These are phyloP conservation scores for Lepus timidus DNA, from an alignment of 2,113 vertebrate species.

Conservation along the genomic window DNA sequence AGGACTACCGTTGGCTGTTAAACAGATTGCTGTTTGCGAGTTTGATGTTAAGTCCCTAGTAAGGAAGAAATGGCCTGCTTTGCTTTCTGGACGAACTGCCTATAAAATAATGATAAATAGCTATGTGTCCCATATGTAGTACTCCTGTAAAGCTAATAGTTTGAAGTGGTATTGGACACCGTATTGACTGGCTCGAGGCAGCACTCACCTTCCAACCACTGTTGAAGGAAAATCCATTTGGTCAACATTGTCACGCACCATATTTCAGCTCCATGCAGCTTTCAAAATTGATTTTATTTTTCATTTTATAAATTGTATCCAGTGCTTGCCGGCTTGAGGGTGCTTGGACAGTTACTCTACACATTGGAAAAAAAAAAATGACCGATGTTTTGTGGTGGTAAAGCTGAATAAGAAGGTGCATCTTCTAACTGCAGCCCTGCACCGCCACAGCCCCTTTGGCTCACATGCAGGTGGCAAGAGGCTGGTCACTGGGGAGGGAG, in stretches of 20 bases:
- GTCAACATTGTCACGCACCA: not conserved
- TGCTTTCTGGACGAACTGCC: constrained; percentile 49
- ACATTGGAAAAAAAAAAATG: not conserved
- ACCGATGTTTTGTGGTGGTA: constrained; percentile 32
- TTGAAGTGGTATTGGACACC: constrained; percentile 67
- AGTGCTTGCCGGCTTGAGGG: constrained; percentile 30
- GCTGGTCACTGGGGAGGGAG: not conserved
- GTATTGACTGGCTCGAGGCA: constrained; percentile 20
- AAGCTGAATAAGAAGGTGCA: not conserved
- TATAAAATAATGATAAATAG: constrained; percentile 60
- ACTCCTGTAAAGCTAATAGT: constrained; percentile 53
- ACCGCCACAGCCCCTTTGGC: not conserved
- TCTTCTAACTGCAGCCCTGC: not conserved
- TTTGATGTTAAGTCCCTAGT: constrained; percentile 59
- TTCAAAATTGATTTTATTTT: constrained; percentile 76
- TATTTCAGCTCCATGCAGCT: constrained; percentile 61
- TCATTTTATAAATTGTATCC: constrained; percentile 61
- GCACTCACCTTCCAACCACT: not conserved
- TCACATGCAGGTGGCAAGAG: not conserved
- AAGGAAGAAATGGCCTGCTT: constrained; percentile 63
- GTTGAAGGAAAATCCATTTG: constrained; percentile 69
- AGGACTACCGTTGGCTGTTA: constrained; percentile 55
- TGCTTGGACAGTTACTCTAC: constrained; percentile 4
- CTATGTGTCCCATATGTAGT: not conserved
- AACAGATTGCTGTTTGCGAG: constrained; percentile 67